phyloP scores from a whole-genome alignment of 2,113 vertebrate genomes.

The Crocuta crocuta region DNA sequence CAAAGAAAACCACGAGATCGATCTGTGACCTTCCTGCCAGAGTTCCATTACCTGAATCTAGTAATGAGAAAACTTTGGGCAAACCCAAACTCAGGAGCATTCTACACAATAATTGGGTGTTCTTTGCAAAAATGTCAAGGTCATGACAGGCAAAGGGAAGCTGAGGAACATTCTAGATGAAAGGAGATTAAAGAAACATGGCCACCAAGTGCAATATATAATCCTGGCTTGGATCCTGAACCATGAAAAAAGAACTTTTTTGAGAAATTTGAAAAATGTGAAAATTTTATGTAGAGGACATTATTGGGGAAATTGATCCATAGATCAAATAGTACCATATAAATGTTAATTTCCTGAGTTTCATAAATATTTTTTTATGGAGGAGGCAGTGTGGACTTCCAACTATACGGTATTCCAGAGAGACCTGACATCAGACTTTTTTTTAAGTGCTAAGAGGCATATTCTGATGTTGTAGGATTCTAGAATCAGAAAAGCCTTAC shows the following conservation, averaged over 20 bases:
- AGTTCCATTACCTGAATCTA: neutral
- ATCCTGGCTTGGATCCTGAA: neutral
- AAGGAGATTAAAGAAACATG: neutral
- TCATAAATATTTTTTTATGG: neutral
- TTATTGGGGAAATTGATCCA: neutral
- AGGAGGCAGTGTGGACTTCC: neutral
- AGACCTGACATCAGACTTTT: neutral
- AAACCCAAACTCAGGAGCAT: neutral
- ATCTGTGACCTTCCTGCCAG: neutral
- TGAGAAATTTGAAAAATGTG: too few relatives aligned
- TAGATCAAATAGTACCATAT: neutral
- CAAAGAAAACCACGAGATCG: neutral
- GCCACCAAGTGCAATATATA: neutral
- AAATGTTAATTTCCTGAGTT: neutral
- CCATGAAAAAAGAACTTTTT: neutral
- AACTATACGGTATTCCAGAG: neutral
- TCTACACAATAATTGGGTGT: neutral
- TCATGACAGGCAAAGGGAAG: neutral
- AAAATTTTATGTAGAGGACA: neutral
- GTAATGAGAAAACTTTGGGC: fast-evolving
- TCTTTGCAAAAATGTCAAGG: neutral
- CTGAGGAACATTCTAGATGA: neutral
- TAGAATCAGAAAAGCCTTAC: neutral
- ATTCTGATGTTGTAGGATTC: neutral
- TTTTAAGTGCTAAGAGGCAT: neutral